Base-by-base conservation (phyloP, 2,888 invertebrate species). In the Diarsia rubi region DNA sequence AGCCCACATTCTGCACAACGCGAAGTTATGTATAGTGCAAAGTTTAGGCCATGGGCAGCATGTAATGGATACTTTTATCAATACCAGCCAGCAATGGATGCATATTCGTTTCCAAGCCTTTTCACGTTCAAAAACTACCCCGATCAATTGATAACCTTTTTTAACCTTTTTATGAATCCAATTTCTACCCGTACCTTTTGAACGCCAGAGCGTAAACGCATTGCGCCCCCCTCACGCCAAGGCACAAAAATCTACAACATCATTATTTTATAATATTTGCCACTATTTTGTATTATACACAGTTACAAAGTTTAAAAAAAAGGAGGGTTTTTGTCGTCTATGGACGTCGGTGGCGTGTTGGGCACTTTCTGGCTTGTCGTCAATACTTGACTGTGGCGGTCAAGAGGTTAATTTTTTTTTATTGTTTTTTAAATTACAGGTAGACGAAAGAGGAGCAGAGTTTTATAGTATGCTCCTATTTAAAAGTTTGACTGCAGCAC, bases 381-480 rank as follows among this genome's bases (percentile, higher is more conserved):
- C n/a, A n/a, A n/a, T n/a, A n/a, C n/a, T n/a, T n/a, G n/a, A n/a
- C n/a, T n/a, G n/a, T n/a, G n/a, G n/a, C n/a, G n/a, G n/a, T n/a
- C n/a, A n/a, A n/a, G n/a, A n/a, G n/a, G n/a, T n/a, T 3, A 3
- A 6, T 37, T 4, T 37, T 37, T 37, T 5, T 3, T 44, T 70
- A 1, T 63, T 5, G 5, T 24, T 66, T 65, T 11, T 6, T 0
- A 63, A 65, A 65, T 79, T 91, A 60, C 93, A 97, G 96, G 97
- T 98, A 31, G 97, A 97, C 81, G 98, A 98, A 88, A 97, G 97
- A 65, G 97, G 97, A 66, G 97, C 97, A 27, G 98, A 98, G 90
- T 98, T 98, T 93, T 98, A 97, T 90, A 98, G 98, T 88, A 97
- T 98, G 96, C 94, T 98, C 73, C 97, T 98, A 59, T 98, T 98